Conservation (phyloP, 2,113 vertebrate species). For the Myotis davidii region DNA sequence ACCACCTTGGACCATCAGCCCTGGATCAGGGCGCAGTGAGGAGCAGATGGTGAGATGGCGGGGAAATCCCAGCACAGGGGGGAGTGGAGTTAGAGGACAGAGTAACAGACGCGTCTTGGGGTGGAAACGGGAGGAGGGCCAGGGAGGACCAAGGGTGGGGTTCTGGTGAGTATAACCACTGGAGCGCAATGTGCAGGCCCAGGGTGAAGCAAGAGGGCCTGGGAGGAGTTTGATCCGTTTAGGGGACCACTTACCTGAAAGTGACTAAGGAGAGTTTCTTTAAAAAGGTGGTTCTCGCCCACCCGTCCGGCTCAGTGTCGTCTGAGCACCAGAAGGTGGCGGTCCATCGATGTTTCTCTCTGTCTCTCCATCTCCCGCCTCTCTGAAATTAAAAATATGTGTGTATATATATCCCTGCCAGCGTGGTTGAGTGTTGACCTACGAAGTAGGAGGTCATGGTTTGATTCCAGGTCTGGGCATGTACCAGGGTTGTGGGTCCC, state of each 20-base stretch:
- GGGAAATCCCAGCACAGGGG: too few relatives aligned
- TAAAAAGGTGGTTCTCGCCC: background rate
- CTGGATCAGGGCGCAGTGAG: background rate
- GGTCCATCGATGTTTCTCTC: too few relatives aligned
- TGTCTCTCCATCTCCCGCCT: too few relatives aligned
- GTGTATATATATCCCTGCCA: too few relatives aligned
- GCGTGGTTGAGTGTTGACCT: too few relatives aligned
- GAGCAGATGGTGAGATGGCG: background rate
- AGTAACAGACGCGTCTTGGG: background rate
- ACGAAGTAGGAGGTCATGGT: too few relatives aligned
- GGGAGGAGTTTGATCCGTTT: background rate
- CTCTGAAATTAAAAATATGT: too few relatives aligned
- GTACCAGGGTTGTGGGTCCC: too few relatives aligned
- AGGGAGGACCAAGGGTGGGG: background rate
- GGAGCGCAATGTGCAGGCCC: background rate
- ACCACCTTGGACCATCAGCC: background rate
- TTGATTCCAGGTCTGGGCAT: too few relatives aligned
- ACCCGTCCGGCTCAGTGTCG: background rate
- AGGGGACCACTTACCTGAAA: background rate
- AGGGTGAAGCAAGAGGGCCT: background rate
- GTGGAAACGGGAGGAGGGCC: background rate
- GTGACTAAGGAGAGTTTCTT: background rate
- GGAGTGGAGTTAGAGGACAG: background rate
- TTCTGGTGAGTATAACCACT: too few relatives aligned
- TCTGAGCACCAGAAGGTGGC: too few relatives aligned